Evolutionary conservation across 2,797 vertebrate species (phyloP).

Genomic region (Danio choprae): DNA sequence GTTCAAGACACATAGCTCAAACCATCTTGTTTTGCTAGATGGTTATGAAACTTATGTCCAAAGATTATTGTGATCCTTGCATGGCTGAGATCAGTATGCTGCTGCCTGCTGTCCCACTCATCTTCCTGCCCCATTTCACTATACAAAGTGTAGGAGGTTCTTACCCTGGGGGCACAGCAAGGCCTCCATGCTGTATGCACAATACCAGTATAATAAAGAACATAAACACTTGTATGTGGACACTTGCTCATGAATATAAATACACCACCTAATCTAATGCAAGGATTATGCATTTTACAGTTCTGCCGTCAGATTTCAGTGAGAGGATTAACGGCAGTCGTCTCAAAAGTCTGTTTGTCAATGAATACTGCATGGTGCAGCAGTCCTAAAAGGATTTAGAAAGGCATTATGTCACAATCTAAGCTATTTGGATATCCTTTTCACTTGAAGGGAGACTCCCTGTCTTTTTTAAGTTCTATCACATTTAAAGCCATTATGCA

Average conservation of each 20-base stretch:
- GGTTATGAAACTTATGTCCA: constrained; percentile 39
- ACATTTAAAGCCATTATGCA: constrained; percentile 30
- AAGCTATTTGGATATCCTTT: constrained; percentile 47
- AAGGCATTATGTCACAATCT: constrained; percentile 46
- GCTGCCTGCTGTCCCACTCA: constrained; percentile 30
- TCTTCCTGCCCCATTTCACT: constrained; percentile 42
- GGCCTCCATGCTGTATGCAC: constrained; percentile 48
- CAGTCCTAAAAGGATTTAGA: constrained; percentile 53
- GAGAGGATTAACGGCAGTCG: constrained; percentile 44
- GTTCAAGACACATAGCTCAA: not conserved
- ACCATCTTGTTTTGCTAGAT: constrained; percentile 17
- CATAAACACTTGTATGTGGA: constrained; percentile 56
- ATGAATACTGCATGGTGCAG: constrained; percentile 41
- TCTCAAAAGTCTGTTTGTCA: constrained; percentile 47
- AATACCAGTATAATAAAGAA: constrained; percentile 58
- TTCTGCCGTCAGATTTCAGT: constrained; percentile 43
- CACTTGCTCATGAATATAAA: constrained; percentile 55
- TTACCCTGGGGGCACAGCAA: constrained; percentile 11
- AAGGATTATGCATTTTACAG: constrained; percentile 53
- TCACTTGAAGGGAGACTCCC: constrained; percentile 37
- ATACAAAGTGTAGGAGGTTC: constrained; percentile 49
- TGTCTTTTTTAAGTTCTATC: constrained; percentile 25
- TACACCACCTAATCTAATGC: constrained; percentile 42
- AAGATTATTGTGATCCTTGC: constrained; percentile 30
- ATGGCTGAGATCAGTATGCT: constrained; percentile 33